Conservation (phyloP, 2,888 invertebrate genomes). For the Alentia gelatinosa region DNA sequence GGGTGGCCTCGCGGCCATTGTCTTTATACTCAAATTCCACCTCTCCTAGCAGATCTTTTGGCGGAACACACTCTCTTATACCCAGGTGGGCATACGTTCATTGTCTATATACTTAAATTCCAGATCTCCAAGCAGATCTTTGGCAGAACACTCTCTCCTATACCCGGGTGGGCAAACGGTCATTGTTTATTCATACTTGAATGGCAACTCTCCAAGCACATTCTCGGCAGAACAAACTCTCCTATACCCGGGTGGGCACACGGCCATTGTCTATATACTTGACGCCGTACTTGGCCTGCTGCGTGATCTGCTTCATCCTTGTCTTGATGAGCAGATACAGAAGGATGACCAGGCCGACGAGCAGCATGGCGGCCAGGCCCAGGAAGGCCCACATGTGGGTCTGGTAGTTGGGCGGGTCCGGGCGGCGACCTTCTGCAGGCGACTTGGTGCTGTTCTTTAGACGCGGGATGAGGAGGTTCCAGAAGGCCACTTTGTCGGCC, state of each 20-base stretch:
- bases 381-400: conserved; percentile 55
- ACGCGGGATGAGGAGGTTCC: conserved; percentile 62
- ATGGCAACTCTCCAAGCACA: no score
- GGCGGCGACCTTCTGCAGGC: neutral
- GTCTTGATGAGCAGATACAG: conserved; percentile 46
- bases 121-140: no score
- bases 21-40: no score
- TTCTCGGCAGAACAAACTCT: no score
- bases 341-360: conserved; percentile 38
- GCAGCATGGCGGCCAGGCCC: neutral
- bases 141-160: no score
- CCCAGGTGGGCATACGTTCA: no score
- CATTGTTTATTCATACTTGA: no score
- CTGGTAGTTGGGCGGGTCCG: neutral
- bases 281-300: conserved; percentile 44
- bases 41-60: no score
- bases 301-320: conserved; percentile 43
- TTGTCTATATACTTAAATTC: no score
- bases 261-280: conserved; percentile 46
- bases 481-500: conserved; percentile 63
- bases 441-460: conserved; percentile 46
- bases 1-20: no score
- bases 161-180: no score
- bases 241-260: conserved; percentile 6
- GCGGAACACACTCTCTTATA: no score